A percentile compares a stretch with the other conserved stretches of the same genome.
Evolutionary conservation across 2,888 invertebrate genomes (phyloP).

Genomic region (Tipula vernalis): DNA sequence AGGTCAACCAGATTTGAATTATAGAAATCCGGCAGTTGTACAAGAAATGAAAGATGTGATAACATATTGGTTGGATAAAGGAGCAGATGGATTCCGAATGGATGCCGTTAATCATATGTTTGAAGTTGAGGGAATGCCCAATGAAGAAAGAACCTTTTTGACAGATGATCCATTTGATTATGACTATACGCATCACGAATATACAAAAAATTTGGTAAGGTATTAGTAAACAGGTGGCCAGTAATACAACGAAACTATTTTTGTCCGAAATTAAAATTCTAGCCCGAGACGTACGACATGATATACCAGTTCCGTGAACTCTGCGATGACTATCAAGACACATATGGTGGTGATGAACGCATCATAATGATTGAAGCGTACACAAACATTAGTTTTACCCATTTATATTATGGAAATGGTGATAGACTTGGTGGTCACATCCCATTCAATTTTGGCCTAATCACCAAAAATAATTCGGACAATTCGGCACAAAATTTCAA

Average conservation of each 20-base stretch:
- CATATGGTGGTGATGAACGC: constrained; percentile 33
- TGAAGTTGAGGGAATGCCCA: constrained; percentile 39
- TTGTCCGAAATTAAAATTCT: constrained; percentile 15
- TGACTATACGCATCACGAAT: constrained; percentile 44
- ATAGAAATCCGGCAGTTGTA: constrained; percentile 50
- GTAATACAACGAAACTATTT: too few relatives aligned
- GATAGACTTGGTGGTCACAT: constrained; percentile 41
- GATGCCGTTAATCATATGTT: constrained; percentile 49
- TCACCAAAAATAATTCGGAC: constrained; percentile 32
- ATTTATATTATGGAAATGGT: constrained; percentile 47
- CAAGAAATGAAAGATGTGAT: constrained; percentile 51
- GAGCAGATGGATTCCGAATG: constrained; percentile 64
- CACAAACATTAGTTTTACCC: constrained; percentile 39
- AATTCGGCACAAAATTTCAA: constrained; percentile 43
- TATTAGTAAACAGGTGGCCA: neutral
- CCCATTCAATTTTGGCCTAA: constrained; percentile 53
- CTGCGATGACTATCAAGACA: constrained; percentile 46
- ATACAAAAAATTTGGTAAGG: constrained; percentile 43
- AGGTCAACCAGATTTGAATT: constrained; percentile 72
- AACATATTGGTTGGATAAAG: constrained; percentile 59
- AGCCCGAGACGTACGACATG: constrained; percentile 31
- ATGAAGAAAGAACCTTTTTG: constrained; percentile 39
- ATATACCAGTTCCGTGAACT: constrained; percentile 36
- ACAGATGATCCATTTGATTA: constrained; percentile 21
- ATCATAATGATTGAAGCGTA: constrained; percentile 50